Base-by-base conservation (phyloP, 2,888 invertebrate genomes). In the Chrysolina oricalcia region DNA sequence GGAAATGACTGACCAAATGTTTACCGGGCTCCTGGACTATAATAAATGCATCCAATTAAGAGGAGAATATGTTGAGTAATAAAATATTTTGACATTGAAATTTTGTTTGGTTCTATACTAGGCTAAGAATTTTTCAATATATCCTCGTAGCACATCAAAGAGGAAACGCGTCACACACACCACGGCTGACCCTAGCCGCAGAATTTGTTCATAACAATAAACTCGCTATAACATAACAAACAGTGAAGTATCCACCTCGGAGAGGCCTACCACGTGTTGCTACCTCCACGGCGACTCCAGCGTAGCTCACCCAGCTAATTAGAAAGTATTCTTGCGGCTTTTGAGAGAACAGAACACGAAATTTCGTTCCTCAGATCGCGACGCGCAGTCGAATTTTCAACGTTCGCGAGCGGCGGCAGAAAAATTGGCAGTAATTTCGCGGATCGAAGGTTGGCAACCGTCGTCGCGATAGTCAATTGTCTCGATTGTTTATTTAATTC, bases 191-290 rank as follows among this genome's bases (percentile, higher is more conserved):
- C 67, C 23, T 68, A 15, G 35, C 19, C 68, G 40, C 53, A 53
- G 56, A 40, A 68, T 48, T 68, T 68, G 68, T 68, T 68, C 27
- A 68, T 53, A 68, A 68, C 68, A 68, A 56, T 68, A 68, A 68
- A 50, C 53, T 19, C 35, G 46, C 46, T 43, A 64, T 41, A 3
- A 35, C 35, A 35, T 8, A 68, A 68, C 68, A 68, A 68, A 68
- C 68, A 68, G 68, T 68, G 41, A 68, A 53, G 68, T 53, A 40
- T 17, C 41, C 53, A 53, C 68, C 41, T 68, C 68, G 53, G 13
- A 17, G 23, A 68, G 27, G 68, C 40, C 53, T 40, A 53, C 68
- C 53, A 68, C 53, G 68, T 50, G 53, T 15, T 50, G 27, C n/a
- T 35, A 68, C 68, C 68, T 68, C 68, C 68, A 53, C 41, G n/a